phyloP scores from a whole-genome alignment of 2,113 vertebrate species.

The Scalopus aquaticus region DNA sequence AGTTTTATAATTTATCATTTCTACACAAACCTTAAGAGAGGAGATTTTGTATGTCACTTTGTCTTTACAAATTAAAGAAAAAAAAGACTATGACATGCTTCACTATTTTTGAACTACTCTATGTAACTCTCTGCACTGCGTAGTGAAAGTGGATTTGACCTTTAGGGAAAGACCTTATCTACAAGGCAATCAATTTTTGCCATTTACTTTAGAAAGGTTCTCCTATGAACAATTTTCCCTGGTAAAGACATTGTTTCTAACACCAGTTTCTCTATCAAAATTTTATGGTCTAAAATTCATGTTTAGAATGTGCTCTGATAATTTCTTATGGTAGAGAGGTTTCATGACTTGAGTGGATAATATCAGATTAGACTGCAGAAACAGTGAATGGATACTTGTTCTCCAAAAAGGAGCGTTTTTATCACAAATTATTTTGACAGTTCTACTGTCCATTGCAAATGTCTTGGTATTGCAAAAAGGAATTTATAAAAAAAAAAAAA shows the following conservation, averaged over 20 bases:
- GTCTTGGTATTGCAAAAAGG: neutral
- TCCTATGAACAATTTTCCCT: conserved; percentile 19
- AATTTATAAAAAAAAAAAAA: conserved; percentile 4
- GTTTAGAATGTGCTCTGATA: neutral
- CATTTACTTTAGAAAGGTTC: conserved; percentile 42
- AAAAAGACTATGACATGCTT: neutral
- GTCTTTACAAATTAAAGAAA: neutral
- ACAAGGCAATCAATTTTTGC: neutral
- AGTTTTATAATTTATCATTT: neutral
- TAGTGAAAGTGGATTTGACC: conserved; percentile 25
- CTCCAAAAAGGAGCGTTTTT: neutral
- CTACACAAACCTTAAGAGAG: neutral
- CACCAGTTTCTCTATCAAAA: conserved; percentile 4
- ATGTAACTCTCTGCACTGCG: conserved; percentile 1
- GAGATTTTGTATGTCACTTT: neutral
- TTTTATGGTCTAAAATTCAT: neutral
- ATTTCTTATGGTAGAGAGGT: neutral
- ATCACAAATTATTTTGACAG: conserved; percentile 9
- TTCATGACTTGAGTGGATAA: neutral
- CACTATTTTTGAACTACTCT: neutral
- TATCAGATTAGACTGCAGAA: neutral
- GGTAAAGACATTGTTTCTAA: conserved; percentile 54
- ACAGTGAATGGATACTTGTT: neutral
- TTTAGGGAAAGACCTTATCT: conserved; percentile 42
- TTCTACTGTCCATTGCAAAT: neutral